These are phyloP conservation scores for Nettapus auritus DNA, from an alignment of 2,113 vertebrate genomes.

Conservation along the genomic window DNA sequence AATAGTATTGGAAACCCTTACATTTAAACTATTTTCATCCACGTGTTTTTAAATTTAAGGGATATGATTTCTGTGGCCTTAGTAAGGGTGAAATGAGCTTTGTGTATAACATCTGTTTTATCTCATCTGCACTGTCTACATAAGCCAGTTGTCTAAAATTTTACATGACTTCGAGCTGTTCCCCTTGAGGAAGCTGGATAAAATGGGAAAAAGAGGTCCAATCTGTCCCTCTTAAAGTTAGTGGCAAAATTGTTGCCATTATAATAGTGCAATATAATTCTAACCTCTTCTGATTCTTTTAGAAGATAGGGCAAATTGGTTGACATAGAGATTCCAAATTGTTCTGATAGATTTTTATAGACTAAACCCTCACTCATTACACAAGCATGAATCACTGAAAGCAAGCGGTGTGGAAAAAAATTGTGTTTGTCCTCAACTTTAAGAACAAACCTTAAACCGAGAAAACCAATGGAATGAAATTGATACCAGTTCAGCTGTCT, in stretches of 20 bases:
- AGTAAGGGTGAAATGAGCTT: background rate
- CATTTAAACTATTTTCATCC: background rate
- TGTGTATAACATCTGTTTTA: background rate
- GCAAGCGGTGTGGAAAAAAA: background rate
- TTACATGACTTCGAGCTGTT: background rate
- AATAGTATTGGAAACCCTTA: background rate
- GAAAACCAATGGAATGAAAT: background rate
- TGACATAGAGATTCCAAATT: background rate
- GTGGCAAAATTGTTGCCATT: background rate
- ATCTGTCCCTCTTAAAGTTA: background rate
- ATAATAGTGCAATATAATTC: background rate
- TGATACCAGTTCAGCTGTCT: background rate
- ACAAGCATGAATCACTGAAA: background rate
- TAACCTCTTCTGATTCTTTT: background rate
- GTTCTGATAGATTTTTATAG: background rate
- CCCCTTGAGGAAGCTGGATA: background rate
- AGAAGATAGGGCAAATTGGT: background rate
- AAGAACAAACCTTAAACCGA: background rate
- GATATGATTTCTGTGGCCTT: background rate
- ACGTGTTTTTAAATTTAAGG: background rate
- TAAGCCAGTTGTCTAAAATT: constrained; percentile 34
- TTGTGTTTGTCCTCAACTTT: background rate
- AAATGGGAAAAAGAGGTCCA: background rate
- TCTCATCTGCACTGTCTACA: background rate
- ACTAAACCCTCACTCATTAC: background rate